phyloP scores from a whole-genome alignment of 2,888 invertebrate species.

The Conomelus anceps region DNA sequence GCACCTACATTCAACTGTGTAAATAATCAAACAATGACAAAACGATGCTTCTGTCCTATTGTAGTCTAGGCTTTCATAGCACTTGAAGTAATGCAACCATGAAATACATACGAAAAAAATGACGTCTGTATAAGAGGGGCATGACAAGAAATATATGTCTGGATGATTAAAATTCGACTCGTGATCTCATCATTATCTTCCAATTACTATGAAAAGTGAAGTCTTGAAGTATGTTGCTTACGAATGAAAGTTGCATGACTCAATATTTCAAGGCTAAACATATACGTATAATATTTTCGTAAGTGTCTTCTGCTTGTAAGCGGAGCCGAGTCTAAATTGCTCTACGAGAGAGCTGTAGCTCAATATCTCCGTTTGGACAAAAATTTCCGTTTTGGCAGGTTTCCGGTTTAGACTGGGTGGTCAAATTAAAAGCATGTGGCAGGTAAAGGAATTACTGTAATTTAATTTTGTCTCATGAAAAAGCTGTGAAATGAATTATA shows the following conservation, averaged over 20 bases:
- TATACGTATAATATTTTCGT: neutral
- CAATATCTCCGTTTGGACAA: no score
- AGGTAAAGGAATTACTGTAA: no score
- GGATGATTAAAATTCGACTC: neutral
- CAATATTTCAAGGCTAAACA: neutral
- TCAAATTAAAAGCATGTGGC: no score
- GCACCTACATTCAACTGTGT: neutral
- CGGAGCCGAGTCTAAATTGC: no score
- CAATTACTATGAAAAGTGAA: neutral
- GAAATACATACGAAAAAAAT: neutral
- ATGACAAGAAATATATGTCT: neutral
- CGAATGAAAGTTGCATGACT: neutral
- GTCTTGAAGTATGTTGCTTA: neutral
- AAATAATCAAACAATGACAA: neutral
- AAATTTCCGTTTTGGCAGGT: no score
- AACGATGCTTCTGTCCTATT: neutral
- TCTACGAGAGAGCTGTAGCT: no score
- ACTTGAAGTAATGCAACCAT: neutral
- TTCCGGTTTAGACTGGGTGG: no score
- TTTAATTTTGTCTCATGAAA: no score
- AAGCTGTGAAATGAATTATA: no score
- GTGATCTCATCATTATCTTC: neutral
- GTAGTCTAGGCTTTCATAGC: neutral
- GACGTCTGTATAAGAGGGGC: neutral
- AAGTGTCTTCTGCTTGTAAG: no score